Evolutionary conservation across 2,113 vertebrate genomes (phyloP).

Genomic region (Neogobius melanostomus): DNA sequence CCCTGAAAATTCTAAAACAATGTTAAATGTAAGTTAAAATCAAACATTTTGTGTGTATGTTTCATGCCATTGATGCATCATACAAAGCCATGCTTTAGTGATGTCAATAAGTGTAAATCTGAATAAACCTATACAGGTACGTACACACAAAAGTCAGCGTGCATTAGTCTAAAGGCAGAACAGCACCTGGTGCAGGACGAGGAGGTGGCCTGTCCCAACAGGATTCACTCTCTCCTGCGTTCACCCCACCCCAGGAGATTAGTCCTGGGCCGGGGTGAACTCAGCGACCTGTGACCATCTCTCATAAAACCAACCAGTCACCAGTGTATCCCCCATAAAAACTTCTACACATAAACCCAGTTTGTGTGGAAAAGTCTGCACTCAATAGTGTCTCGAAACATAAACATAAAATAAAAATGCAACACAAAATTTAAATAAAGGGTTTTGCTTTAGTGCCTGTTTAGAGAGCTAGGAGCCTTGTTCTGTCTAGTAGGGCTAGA

Average conservation of each 20-base stretch:
- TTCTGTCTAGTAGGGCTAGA: conserved; percentile 37
- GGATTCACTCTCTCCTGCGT: conserved; percentile 55
- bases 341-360: neutral
- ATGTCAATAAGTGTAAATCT: neutral
- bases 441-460: conserved; percentile 8
- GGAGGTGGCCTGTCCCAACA: conserved; percentile 62
- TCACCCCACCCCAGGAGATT: conserved; percentile 64
- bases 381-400: neutral
- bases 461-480: conserved; percentile 25
- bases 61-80: neutral
- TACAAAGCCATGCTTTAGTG: neutral
- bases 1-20: too few relatives aligned
- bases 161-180: conserved; percentile 37
- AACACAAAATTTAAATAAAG: neutral
- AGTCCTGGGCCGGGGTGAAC: conserved; percentile 53
- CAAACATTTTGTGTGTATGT: neutral
- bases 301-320: conserved; percentile 34
- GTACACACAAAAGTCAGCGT: conserved; percentile 8
- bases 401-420: neutral
- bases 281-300: conserved; percentile 53
- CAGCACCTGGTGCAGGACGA: conserved; percentile 55
- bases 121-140: neutral
- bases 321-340: neutral
- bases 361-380: neutral
- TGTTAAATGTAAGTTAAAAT: too few relatives aligned